Evolutionary conservation across 2,797 vertebrate genomes (phyloP).

Genomic region (Hyperoplus immaculatus): DNA sequence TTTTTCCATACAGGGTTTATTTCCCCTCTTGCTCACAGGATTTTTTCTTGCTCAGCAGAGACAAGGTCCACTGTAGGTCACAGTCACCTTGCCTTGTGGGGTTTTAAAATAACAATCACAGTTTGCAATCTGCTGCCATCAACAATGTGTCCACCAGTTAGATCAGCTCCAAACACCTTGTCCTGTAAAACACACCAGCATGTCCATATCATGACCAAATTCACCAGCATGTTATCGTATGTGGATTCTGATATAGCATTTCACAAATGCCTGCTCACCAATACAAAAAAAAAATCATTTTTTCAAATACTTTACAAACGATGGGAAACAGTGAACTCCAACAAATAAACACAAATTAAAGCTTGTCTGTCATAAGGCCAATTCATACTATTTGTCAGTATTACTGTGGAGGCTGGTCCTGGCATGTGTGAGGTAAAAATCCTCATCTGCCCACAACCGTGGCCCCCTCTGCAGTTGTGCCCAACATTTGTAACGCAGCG

Average conservation of each 20-base stretch:
- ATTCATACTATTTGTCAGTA: no score
- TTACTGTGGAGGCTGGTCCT: no score
- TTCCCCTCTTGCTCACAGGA: background rate
- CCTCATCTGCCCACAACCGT: no score
- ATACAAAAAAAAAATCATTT: background rate
- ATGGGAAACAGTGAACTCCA: background rate
- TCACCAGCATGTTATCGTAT: background rate
- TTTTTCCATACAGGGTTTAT: background rate
- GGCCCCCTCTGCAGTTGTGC: no score
- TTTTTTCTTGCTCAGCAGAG: slow-evolving; percentile 4
- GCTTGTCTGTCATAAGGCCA: slow-evolving; percentile 14
- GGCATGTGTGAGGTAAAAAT: no score
- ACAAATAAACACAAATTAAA: background rate
- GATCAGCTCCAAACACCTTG: slow-evolving; percentile 13
- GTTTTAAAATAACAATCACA: slow-evolving; percentile 32
- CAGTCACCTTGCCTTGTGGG: slow-evolving; percentile 27
- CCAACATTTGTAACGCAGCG: no score
- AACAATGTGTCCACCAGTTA: slow-evolving; percentile 16
- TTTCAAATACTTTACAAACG: background rate
- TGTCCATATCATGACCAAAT: background rate
- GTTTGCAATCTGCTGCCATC: slow-evolving; percentile 38
- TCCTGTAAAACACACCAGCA: slow-evolving; percentile 16
- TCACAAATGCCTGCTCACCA: background rate
- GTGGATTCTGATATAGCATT: background rate
- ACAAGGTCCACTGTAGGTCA: slow-evolving; percentile 26